These are phyloP conservation scores for Pedionomus torquatus DNA, from an alignment of 2,113 vertebrate species.

Conservation along the genomic window DNA sequence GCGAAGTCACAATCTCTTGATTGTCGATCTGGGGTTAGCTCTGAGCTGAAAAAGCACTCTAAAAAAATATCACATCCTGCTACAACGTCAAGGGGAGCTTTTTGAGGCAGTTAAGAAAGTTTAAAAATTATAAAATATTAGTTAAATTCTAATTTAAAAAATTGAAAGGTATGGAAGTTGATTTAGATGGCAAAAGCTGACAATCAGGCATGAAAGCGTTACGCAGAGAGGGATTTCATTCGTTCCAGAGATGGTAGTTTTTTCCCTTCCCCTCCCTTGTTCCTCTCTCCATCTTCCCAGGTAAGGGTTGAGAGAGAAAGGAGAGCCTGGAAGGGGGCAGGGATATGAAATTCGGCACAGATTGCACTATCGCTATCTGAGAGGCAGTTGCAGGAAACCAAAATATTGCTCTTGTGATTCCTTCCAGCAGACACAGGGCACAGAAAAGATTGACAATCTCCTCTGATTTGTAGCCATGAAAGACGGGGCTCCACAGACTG, in stretches of 20 bases:
- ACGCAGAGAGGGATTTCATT: not conserved
- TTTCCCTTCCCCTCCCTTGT: not conserved
- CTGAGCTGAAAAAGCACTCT: not conserved
- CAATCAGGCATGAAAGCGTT: not conserved
- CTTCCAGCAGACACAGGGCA: slow-evolving; percentile 37
- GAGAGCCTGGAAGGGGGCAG: not conserved
- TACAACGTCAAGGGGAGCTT: not conserved
- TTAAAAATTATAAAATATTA: not conserved
- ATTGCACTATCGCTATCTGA: slow-evolving; percentile 9
- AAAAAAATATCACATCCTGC: not conserved
- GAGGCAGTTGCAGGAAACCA: slow-evolving; percentile 26
- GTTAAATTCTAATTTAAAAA: not conserved
- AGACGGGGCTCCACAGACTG: slow-evolving; percentile 8
- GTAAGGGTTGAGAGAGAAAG: not conserved
- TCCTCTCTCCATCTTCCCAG: not conserved
- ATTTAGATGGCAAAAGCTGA: not conserved
- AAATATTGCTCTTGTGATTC: slow-evolving; percentile 43
- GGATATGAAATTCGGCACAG: not conserved
- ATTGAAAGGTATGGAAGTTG: not conserved
- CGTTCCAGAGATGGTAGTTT: not conserved
- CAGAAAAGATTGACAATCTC: slow-evolving; percentile 23
- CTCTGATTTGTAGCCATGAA: slow-evolving; percentile 16
- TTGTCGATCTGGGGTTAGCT: not conserved
- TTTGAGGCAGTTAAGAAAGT: not conserved
- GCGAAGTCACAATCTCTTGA: not conserved